These are phyloP conservation scores for Bombus superbus DNA, from an alignment of 1,140 invertebrate species.

Conservation along the genomic window DNA sequence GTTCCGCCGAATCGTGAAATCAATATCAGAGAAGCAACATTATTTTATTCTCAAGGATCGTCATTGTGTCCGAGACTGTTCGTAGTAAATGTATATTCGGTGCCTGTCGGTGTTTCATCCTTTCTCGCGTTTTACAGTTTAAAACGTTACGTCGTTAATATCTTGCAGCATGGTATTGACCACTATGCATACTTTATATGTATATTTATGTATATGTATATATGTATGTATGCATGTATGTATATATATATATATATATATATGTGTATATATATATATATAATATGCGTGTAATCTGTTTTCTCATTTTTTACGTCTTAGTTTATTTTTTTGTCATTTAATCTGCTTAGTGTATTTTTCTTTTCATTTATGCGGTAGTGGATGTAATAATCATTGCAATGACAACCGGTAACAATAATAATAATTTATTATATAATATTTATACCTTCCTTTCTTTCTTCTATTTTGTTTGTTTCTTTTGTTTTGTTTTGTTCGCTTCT, in stretches of 20 bases:
- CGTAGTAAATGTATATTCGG: slow-evolving; percentile 42
- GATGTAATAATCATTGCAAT: slow-evolving; percentile 75
- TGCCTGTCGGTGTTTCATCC: slow-evolving; percentile 43
- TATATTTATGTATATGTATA: slow-evolving; percentile 62
- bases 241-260: slow-evolving; percentile 58
- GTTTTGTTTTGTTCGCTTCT: slow-evolving; percentile 53
- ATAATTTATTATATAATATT: slow-evolving; percentile 80
- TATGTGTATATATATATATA: slow-evolving; percentile 53
- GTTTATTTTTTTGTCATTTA: slow-evolving; percentile 44
- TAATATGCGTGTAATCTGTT: slow-evolving; percentile 55
- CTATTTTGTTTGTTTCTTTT: slow-evolving; percentile 51
- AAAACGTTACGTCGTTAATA: slow-evolving; percentile 54
- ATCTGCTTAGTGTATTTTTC: slow-evolving; percentile 64
- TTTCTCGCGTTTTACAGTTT: slow-evolving; percentile 48
- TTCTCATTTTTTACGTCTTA: slow-evolving; percentile 38
- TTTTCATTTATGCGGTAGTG: slow-evolving; percentile 69
- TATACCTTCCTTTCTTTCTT: slow-evolving; percentile 69
- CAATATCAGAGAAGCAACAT: slow-evolving; percentile 22
- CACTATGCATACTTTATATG: slow-evolving; percentile 61
- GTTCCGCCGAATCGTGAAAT: slow-evolving; percentile 19
- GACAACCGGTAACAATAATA: slow-evolving; percentile 79
- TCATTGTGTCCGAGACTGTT: slow-evolving; percentile 31
- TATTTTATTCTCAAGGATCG: slow-evolving; percentile 20
- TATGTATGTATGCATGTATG: slow-evolving; percentile 59
- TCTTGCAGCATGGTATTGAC: slow-evolving; percentile 62